Conservation (phyloP, 2,113 vertebrate genomes). For the Myiagra hebetior region DNA sequence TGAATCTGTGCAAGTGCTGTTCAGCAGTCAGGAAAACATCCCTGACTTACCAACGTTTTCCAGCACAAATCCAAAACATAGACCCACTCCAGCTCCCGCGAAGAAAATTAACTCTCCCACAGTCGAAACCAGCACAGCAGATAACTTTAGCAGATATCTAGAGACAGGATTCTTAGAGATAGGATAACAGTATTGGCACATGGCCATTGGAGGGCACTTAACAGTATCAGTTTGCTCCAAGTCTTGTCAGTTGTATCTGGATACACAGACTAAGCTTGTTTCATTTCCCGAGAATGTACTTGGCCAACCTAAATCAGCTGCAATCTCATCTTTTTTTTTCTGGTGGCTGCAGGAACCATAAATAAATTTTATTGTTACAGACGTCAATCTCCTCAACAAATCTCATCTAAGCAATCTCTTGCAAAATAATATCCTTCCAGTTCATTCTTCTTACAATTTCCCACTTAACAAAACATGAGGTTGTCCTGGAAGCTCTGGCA, state of each 20-base stretch:
- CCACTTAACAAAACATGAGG: neutral
- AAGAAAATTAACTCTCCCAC: neutral
- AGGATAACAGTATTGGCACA: neutral
- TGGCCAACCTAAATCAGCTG: slow-evolving; percentile 34
- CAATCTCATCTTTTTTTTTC: neutral
- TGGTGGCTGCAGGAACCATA: neutral
- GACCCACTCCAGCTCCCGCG: neutral
- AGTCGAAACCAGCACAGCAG: neutral
- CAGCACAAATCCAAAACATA: neutral
- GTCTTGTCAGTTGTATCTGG: neutral
- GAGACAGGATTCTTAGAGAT: neutral
- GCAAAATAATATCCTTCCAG: neutral
- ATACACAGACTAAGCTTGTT: neutral
- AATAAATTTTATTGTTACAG: slow-evolving; percentile 12
- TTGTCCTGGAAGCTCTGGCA: neutral
- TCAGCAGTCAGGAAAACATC: neutral
- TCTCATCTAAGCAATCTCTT: neutral
- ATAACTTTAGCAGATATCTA: slow-evolving; percentile 18
- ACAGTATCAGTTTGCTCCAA: slow-evolving; percentile 31
- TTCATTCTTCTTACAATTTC: neutral
- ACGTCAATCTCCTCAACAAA: neutral
- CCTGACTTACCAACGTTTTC: neutral
- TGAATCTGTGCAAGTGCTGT: accelerated
- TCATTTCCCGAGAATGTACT: slow-evolving; percentile 40
- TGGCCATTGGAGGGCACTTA: neutral